A percentile compares a stretch with the other conserved stretches of the same genome.
These are phyloP conservation scores for Zaprionus ornatus DNA, from an alignment of 1,140 invertebrate genomes.

Conservation along the genomic window DNA sequence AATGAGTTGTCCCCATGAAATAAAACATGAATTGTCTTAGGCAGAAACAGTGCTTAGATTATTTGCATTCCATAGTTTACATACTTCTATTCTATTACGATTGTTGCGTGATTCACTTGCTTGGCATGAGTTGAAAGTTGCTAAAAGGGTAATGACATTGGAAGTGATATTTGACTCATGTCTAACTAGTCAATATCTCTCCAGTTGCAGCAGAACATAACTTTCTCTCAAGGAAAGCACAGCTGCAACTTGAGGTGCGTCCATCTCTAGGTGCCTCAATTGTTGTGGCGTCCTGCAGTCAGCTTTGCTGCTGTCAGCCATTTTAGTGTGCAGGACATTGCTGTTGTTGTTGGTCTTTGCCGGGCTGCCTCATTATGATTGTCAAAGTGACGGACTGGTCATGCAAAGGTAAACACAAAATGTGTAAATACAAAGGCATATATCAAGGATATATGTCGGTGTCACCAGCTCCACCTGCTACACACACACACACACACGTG, in stretches of 20 bases:
- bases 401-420: slow-evolving; percentile 79
- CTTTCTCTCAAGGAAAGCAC: not conserved
- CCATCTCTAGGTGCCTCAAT: slow-evolving; percentile 55
- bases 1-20: too few species aligned
- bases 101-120: too few species aligned
- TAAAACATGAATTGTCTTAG: too few species aligned
- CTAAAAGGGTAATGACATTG: too few species aligned
- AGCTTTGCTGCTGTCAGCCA: slow-evolving; percentile 71
- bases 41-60: too few species aligned
- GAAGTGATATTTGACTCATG: too few species aligned
- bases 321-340: slow-evolving; percentile 49
- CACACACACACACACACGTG: not conserved
- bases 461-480: slow-evolving; percentile 15
- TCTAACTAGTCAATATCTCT: too few species aligned
- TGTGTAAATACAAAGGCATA: slow-evolving; percentile 75
- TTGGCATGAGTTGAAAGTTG: too few species aligned
- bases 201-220: not conserved
- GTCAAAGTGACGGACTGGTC: slow-evolving; percentile 81
- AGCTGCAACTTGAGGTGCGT: not conserved
- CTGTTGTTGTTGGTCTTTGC: slow-evolving; percentile 34
- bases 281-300: slow-evolving; percentile 65
- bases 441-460: slow-evolving; percentile 49
- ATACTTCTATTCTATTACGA: too few species aligned
- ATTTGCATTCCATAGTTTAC: too few species aligned
- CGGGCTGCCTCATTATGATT: slow-evolving; percentile 77